These are phyloP conservation scores for Drosophila flavopinicola DNA, from an alignment of 2,888 invertebrate species.

Conservation along the genomic window DNA sequence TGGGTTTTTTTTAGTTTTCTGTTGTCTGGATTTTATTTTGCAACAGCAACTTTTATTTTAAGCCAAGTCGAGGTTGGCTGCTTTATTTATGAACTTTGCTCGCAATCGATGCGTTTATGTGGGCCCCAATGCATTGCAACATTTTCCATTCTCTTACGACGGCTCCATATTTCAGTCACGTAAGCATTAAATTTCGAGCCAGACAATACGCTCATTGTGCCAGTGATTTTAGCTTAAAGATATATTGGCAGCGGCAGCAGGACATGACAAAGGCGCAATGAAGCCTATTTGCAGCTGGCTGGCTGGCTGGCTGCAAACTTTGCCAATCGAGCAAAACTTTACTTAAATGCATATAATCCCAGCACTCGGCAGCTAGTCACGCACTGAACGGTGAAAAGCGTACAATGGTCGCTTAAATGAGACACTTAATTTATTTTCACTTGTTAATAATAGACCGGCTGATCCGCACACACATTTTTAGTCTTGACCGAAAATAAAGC, in stretches of 20 bases:
- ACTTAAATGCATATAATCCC: constrained; percentile 46
- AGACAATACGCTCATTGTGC: constrained; percentile 64
- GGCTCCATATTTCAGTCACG: constrained; percentile 59
- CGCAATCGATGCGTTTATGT: constrained; percentile 46
- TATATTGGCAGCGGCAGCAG: constrained; percentile 40
- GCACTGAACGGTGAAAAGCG: neutral
- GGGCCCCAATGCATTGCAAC: constrained; percentile 41
- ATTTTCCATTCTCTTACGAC: constrained; percentile 26
- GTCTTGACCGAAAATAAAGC: constrained; percentile 40
- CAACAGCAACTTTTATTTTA: constrained; percentile 56
- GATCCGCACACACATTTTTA: constrained; percentile 26
- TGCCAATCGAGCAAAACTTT: constrained; percentile 49
- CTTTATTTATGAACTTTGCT: constrained; percentile 66
- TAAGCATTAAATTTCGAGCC: constrained; percentile 64
- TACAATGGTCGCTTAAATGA: constrained; percentile 16
- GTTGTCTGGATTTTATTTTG: constrained; percentile 15
- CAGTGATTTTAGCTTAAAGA: constrained; percentile 67
- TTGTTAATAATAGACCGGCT: constrained; percentile 47
- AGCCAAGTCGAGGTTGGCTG: constrained; percentile 37
- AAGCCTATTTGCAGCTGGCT: constrained; percentile 60
- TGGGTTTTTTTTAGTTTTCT: constrained; percentile 16
- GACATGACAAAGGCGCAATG: constrained; percentile 64
- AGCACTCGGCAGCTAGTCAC: constrained; percentile 23
- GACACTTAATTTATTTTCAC: constrained; percentile 37
- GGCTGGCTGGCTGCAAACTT: constrained; percentile 29